Evolutionary conservation across 1,140 invertebrate genomes (phyloP).

Genomic region (Penaeus chinensis): DNA sequence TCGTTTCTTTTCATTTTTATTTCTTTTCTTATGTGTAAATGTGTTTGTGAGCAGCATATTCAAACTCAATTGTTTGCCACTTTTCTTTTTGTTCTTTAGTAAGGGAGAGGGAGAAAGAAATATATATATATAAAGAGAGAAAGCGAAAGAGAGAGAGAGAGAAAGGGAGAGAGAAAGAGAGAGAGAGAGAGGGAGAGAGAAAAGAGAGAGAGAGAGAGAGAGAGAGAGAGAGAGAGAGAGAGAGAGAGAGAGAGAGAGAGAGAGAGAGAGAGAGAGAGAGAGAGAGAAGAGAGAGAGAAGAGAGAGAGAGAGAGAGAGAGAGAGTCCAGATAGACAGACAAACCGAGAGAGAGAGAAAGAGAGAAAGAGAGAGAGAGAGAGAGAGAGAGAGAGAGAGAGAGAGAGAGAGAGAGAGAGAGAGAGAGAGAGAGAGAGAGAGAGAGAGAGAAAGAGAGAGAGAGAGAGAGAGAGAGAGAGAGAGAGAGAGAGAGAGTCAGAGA

Average conservation of each 20-base stretch:
- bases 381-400: neutral
- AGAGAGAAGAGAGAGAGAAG: too few species aligned
- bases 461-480: neutral
- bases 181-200: conserved; percentile 24
- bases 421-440: too few species aligned
- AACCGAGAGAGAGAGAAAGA: neutral
- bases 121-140: neutral
- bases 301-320: neutral
- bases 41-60: too few species aligned
- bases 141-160: neutral
- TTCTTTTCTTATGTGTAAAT: too few species aligned
- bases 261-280: neutral
- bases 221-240: neutral
- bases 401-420: too few species aligned
- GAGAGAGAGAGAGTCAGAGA: neutral
- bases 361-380: neutral
- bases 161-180: neutral
- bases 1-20: too few species aligned
- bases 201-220: conserved; percentile 23
- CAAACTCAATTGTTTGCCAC: too few species aligned
- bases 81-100: neutral
- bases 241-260: neutral
- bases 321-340: too few species aligned
- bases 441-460: neutral
- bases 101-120: neutral